Evolutionary conservation across 2,888 invertebrate species (phyloP).

Genomic region (Volucella bombylans): DNA sequence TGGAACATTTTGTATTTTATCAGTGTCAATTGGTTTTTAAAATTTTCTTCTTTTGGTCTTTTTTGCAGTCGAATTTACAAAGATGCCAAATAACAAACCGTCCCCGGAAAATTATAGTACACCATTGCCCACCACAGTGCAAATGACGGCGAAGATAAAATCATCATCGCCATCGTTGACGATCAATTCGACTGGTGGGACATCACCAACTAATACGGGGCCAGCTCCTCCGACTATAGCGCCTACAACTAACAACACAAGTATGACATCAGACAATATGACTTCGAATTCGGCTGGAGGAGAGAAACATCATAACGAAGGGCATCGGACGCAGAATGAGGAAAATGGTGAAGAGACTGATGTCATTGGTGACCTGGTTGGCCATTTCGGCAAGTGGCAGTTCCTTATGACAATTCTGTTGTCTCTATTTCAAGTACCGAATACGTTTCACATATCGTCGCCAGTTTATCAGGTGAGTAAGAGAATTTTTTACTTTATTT

Average conservation of each 20-base stretch:
- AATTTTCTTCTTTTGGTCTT: constrained; percentile 55
- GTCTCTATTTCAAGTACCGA: constrained; percentile 90
- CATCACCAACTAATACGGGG: constrained; percentile 32
- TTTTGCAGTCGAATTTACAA: constrained; percentile 78
- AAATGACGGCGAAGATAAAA: constrained; percentile 72
- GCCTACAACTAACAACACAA: constrained; percentile 46
- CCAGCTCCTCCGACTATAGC: constrained; percentile 71
- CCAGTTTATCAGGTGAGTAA: constrained; percentile 87
- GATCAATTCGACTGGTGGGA: constrained; percentile 61
- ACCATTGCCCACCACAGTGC: constrained; percentile 67
- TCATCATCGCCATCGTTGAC: constrained; percentile 65
- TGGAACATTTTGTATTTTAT: constrained; percentile 9
- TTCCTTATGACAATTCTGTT: constrained; percentile 88
- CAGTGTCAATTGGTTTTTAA: constrained; percentile 3
- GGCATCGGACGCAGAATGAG: constrained; percentile 26
- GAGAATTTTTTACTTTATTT: not conserved
- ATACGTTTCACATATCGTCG: constrained; percentile 91
- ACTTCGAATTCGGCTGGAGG: constrained; percentile 36
- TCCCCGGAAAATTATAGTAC: constrained; percentile 77
- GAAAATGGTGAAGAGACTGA: constrained; percentile 84
- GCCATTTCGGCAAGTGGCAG: constrained; percentile 91
- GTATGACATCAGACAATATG: constrained; percentile 46
- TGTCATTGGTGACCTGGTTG: constrained; percentile 87
- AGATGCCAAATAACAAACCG: constrained; percentile 81
- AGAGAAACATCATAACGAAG: constrained; percentile 42